Conservation (phyloP, 2,797 vertebrate species). For the Poeciliopsis paucimaculata region DNA sequence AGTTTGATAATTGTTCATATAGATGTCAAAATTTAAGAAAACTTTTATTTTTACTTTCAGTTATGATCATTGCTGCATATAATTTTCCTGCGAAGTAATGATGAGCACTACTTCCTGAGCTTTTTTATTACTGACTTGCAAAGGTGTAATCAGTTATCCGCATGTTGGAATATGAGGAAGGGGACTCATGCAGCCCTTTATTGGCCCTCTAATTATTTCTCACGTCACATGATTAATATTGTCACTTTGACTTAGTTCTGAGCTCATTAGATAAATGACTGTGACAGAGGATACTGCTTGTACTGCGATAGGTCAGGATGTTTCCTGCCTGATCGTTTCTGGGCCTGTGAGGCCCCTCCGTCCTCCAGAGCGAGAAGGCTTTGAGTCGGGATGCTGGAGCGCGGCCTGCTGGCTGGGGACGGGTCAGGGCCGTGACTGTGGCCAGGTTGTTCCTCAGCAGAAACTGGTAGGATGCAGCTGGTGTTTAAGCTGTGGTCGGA, state of each 20-base stretch:
- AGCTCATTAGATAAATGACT: conserved; percentile 32
- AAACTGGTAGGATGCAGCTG: conserved; percentile 72
- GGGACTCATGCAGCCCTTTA: conserved; percentile 44
- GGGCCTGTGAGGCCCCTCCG: conserved; percentile 31
- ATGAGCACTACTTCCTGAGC: conserved; percentile 31
- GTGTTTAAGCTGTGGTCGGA: conserved; percentile 60
- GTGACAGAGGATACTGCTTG: conserved; percentile 39
- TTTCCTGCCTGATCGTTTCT: conserved; percentile 28
- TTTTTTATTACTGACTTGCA: conserved; percentile 41
- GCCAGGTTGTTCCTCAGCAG: conserved; percentile 68
- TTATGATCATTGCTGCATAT: conserved; percentile 4
- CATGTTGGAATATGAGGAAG: conserved; percentile 27
- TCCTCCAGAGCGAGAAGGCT: conserved; percentile 38
- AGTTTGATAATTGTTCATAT: not conserved
- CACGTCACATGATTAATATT: conserved; percentile 69
- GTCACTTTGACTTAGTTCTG: conserved; percentile 70
- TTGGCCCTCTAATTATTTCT: conserved; percentile 66
- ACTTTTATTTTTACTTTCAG: conserved; percentile 11
- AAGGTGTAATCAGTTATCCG: conserved; percentile 38
- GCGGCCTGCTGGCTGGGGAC: conserved; percentile 37
- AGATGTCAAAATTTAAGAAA: not conserved
- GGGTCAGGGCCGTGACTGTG: conserved; percentile 49
- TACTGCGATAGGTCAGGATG: conserved; percentile 36
- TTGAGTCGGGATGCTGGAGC: conserved; percentile 32
- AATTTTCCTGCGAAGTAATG: conserved; percentile 23